A percentile compares a stretch with the other conserved stretches of the same genome.
Evolutionary conservation across 2,797 vertebrate genomes (phyloP).

Genomic region (Pseudopleuronectes americanus): DNA sequence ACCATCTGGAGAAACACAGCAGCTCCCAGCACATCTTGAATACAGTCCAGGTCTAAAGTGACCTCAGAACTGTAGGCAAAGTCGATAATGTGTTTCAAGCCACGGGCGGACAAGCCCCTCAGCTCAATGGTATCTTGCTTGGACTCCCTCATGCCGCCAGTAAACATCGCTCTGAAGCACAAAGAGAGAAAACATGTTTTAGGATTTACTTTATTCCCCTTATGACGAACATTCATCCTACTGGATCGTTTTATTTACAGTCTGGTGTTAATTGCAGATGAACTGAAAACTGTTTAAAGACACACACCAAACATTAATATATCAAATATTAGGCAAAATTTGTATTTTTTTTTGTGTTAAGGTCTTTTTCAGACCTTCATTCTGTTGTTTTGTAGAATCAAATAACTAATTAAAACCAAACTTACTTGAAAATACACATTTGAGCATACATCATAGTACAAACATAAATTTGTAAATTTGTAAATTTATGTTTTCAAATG

Average conservation of each 20-base stretch:
- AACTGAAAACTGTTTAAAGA: constrained; percentile 9
- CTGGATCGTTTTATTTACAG: not conserved
- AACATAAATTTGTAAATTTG: too few species aligned
- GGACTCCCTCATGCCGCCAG: constrained; percentile 95
- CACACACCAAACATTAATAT: too few species aligned
- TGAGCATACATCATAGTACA: too few species aligned
- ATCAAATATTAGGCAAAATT: not conserved
- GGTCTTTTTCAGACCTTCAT: too few species aligned
- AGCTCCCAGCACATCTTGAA: constrained; percentile 97
- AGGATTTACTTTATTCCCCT: not conserved
- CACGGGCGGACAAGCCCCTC: constrained; percentile 93
- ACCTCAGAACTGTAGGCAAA: constrained; percentile 98
- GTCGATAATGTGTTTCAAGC: constrained; percentile 95
- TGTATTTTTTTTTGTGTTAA: not conserved
- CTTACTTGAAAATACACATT: too few species aligned
- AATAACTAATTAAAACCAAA: too few species aligned
- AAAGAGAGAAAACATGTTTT: constrained; percentile 32
- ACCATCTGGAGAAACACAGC: constrained; percentile 99
- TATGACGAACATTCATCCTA: constrained; percentile 1
- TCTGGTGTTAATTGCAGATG: not conserved
- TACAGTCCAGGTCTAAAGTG: constrained; percentile 95
- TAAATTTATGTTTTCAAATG: not conserved
- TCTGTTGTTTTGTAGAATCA: too few species aligned
- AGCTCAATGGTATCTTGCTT: constrained; percentile 93
- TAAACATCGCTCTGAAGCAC: constrained; percentile 95